phyloP scores from a whole-genome alignment of 1,140 invertebrate genomes.

The Ladona fulva region DNA sequence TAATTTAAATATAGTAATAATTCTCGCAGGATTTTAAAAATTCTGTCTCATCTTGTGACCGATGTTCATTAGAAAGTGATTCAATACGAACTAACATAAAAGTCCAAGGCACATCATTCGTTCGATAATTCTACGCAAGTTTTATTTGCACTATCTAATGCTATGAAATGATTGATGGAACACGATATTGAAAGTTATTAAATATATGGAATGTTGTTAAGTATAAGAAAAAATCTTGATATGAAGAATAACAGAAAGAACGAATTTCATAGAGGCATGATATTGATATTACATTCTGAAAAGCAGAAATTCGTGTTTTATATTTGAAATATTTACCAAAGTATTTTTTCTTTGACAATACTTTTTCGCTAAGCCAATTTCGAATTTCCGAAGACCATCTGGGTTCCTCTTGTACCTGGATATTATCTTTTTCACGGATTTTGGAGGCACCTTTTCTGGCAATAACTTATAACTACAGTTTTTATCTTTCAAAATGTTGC shows the following conservation, averaged over 20 bases:
- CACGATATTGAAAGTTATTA: too few species aligned
- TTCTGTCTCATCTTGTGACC: too few species aligned
- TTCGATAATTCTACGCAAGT: not conserved
- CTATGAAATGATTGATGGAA: not conserved
- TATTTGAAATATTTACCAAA: not conserved
- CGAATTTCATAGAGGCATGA: too few species aligned
- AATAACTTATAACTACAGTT: not conserved
- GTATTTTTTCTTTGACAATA: not conserved
- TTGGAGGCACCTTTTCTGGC: not conserved
- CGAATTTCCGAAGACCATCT: too few species aligned
- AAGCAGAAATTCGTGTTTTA: too few species aligned
- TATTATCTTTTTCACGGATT: not conserved
- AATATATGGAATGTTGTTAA: too few species aligned
- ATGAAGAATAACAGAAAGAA: too few species aligned
- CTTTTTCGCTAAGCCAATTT: not conserved
- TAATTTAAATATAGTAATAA: not conserved
- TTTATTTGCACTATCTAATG: not conserved
- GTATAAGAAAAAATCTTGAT: too few species aligned
- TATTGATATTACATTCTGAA: too few species aligned
- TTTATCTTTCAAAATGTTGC: constrained; percentile 11
- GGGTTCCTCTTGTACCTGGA: not conserved
- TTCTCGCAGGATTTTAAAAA: too few species aligned
- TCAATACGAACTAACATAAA: not conserved
- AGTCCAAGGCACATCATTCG: not conserved
- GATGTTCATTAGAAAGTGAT: not conserved